Evolutionary conservation across 2,797 vertebrate species (phyloP), one percentile per base, ranked within the genome.

Genomic region (Cebuella pygmaea): DNA sequence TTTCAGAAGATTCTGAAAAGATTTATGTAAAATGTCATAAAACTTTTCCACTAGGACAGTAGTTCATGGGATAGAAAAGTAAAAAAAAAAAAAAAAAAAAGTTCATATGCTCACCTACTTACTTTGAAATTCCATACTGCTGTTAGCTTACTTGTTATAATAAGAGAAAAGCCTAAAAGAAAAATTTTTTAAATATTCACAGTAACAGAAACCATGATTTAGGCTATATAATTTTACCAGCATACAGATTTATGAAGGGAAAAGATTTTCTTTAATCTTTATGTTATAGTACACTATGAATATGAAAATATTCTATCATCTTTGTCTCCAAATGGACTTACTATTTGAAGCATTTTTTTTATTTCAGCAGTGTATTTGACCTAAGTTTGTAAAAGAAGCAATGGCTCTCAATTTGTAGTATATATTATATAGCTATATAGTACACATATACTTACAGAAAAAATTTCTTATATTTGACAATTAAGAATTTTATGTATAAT

Each of bases 21-120:
- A 30, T 93, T 88, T 92, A 96, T 97, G 97, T 94, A 96, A 95
- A 91, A 95, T 92, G 61, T 85, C 94, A 93, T 85, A 95, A 97
- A 95, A 95, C 7, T 26, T 96, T 96, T 90, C 93, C 80, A 76
- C 14, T 36, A 88, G 20, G 75, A 48, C 0, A 59, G 0, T 84
- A 78, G 30, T 44, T 59, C 75, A 8, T 91, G 17, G 26, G 27
- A 79, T 3, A n/a, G 36, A 90, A 88, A 91, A 93, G 50, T 81
- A 78, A 1, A 52, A 26, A 84, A 61, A n/a, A 41, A 26, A 84
- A 61, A n/a, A 41, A 1, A 48, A 48, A 72, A 55, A 61, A 36
- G 1, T 91, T 87, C 74, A 84, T 59, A 0, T 39, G 59, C 94
- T 92, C 33, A 94, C 0, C 30, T 86, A 80, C 82, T 97, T 97